Evolutionary conservation across 1,140 invertebrate genomes (phyloP).

Genomic region (Drosophila busckii): DNA sequence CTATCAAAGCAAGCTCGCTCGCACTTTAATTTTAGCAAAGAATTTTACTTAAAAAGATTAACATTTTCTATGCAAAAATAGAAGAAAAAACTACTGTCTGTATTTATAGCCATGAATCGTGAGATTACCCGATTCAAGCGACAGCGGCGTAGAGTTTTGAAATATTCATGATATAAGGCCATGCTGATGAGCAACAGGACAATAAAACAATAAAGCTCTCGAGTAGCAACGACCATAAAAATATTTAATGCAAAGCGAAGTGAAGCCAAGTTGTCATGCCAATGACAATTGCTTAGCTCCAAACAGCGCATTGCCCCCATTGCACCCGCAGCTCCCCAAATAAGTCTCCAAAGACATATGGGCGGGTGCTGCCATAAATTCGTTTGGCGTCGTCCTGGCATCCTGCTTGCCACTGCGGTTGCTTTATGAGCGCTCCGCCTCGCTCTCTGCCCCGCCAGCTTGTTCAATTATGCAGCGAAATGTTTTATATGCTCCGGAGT

Average conservation of each 20-base stretch:
- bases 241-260: constrained; percentile 63
- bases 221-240: constrained; percentile 57
- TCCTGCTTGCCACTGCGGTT: constrained; percentile 4
- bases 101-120: neutral
- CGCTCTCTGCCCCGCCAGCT: constrained; percentile 29
- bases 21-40: constrained; percentile 53
- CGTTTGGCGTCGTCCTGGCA: constrained; percentile 29
- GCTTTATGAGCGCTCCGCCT: constrained; percentile 1
- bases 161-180: constrained; percentile 58
- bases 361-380: constrained; percentile 65
- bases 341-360: constrained; percentile 73
- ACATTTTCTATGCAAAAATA: constrained; percentile 60
- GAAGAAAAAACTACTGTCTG: neutral
- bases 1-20: neutral
- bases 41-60: constrained; percentile 75
- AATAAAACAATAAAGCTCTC: constrained; percentile 71
- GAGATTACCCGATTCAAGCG: constrained; percentile 11
- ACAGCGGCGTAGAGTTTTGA: constrained; percentile 49
- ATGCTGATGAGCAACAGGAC: constrained; percentile 36
- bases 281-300: constrained; percentile 51
- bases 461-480: constrained; percentile 69
- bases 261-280: constrained; percentile 53
- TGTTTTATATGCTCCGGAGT: constrained; percentile 58
- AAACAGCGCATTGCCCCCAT: constrained; percentile 1
- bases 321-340: constrained; percentile 30